Evolutionary conservation across 2,888 invertebrate genomes (phyloP), one percentile per base, ranked within the genome.

Genomic region (Erebia palarica): DNA sequence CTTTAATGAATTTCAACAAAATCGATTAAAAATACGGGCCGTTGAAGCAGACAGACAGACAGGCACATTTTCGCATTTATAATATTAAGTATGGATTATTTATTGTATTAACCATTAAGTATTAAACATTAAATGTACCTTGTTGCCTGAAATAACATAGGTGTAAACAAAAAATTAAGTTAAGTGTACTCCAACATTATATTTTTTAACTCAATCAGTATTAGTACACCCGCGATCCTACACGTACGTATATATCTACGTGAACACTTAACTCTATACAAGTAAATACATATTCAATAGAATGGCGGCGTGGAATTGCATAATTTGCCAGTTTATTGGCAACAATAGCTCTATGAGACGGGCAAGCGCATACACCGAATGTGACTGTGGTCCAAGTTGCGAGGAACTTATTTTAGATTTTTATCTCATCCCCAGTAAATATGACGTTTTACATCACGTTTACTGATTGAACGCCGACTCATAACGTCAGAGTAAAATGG

Each of bases 311-410:
- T 82, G 82, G 78, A 74, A 80, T 80, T 77, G 83, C 83, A 83
- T 83, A 83, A 83, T 82, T 81, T 80, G 80, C 79, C 76, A 76
- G 80, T 81, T 81, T 81, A 82, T 80, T 80, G 79, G 78, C 82
- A 80, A 82, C 82, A 82, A 82, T 82, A 74, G 78, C 70, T 72
- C 76, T 78, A 74, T 75, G 77, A 77, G 79, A 72, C 72, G 76
- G 78, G 75, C 72, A 65, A 71, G 75, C 77, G 76, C 75, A 76
- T 79, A 77, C 74, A 60, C 53, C 72, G 51, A 49, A 63, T 58
- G 73, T 55, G 51, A n/a, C 8, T 16, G 57, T 67, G 77, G 69
- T 18, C 18, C 57, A 71, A 75, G 73, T 70, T 65, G 69, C 18
- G 10, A 27, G 21, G 27, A 9, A 21, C 53, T 14, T 13, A 11